Percentiles rank a stretch among this genome's conserved stretches.
Conservation (phyloP, 2,888 invertebrate genomes). For the Bombylius discolor region DNA sequence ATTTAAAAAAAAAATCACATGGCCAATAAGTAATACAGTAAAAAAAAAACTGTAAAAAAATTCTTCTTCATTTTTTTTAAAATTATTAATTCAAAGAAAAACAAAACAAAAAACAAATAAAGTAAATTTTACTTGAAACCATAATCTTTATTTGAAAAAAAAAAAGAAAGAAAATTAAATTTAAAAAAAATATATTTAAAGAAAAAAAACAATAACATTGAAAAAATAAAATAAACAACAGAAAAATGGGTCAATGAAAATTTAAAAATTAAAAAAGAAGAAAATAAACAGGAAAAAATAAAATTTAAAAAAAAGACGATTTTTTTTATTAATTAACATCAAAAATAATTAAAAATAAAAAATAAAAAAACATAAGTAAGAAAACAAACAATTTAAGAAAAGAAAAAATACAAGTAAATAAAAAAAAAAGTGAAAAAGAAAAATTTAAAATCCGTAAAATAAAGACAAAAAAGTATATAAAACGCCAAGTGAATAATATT, state of each 20-base stretch:
- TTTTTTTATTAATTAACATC: constrained; percentile 1
- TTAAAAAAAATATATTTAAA: neutral
- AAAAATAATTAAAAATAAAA: neutral
- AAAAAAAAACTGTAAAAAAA: too few species aligned
- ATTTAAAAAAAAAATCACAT: too few species aligned
- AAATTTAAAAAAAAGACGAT: neutral
- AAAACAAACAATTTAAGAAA: neutral
- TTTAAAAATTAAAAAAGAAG: neutral
- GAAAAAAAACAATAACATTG: neutral
- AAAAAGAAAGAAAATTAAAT: neutral
- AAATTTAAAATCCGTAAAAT: neutral
- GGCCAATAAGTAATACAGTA: too few species aligned
- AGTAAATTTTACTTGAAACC: too few species aligned
- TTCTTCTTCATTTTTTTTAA: too few species aligned
- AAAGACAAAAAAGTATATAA: neutral
- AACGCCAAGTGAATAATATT: neutral
- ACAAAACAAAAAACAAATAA: too few species aligned
- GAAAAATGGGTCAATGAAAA: neutral
- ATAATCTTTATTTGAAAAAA: too few species aligned
- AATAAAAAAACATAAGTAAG: neutral
- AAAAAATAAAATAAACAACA: too few species aligned
- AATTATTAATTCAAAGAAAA: too few species aligned
- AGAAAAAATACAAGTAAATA: neutral
- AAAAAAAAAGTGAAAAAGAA: neutral
- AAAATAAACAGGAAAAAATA: neutral